Evolutionary conservation across 2,113 vertebrate species (phyloP).

Genomic region (Macaca nemestrina): DNA sequence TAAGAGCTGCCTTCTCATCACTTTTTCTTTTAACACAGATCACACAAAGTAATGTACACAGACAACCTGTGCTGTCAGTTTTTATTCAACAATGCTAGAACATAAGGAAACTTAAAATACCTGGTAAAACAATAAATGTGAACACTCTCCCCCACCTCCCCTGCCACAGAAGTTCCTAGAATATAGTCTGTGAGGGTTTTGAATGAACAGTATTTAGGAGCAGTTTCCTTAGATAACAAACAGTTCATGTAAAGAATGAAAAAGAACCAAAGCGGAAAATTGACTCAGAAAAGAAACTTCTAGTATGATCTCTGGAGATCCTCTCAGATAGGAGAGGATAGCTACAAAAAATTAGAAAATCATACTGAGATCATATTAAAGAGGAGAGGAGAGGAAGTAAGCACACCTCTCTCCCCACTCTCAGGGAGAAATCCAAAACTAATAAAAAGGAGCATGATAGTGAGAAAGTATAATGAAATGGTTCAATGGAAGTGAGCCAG

Average conservation of each 20-base stretch:
- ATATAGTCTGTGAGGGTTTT: background rate
- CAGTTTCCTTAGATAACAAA: background rate
- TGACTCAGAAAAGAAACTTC: background rate
- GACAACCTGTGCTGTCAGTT: background rate
- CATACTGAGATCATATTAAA: background rate
- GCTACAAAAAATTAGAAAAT: background rate
- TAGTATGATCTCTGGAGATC: background rate
- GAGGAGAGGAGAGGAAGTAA: rapidly evolving
- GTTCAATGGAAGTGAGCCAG: background rate
- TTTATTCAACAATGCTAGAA: background rate
- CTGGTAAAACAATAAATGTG: background rate
- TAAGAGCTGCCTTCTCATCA: background rate
- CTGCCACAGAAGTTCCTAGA: background rate
- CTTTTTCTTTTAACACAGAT: background rate
- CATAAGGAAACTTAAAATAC: conserved; percentile 9
- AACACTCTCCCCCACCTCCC: background rate
- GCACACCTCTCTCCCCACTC: background rate
- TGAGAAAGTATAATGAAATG: background rate
- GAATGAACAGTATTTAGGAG: background rate
- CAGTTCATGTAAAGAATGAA: background rate
- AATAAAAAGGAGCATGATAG: background rate
- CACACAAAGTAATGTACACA: background rate
- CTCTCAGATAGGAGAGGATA: background rate
- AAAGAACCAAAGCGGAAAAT: background rate
- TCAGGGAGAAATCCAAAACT: background rate